Base-by-base conservation (phyloP, 2,113 vertebrate genomes). In the Gobio gobio region DNA sequence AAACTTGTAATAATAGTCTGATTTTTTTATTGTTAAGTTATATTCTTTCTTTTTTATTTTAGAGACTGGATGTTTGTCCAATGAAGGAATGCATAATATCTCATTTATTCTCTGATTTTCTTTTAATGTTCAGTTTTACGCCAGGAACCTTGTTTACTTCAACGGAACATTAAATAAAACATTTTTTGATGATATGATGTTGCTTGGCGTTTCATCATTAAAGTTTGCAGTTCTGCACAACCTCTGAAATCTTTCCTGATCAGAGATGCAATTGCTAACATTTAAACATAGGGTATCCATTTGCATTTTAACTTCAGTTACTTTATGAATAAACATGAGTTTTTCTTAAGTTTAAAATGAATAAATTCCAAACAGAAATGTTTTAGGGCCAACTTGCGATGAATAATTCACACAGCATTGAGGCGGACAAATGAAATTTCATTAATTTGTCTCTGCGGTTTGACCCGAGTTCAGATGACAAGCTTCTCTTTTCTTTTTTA, bases 41-140 rank as follows among this genome's bases (percentile, higher is more conserved):
- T 94, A 93, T 94, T 88, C 94, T 91, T 88, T 88, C 49, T 90
- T 82, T 81, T 91, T 56, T 56, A 88, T 80, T 84, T 91, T 88
- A 92, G 94, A 95, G 95, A 94, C 95, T 94, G 95, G 95, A 94
- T 95, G 91, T 92, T 90, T 92, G 93, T 95, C 95, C 94, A 93
- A 95, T 92, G 94, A 95, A 93, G 93, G 93, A 95, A 95, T 92
- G 89, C 93, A 94, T 95, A 90, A 85, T 91, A 94, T 94, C 92
- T 94, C 93, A 91, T 91, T 93, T 94, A 92, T 91, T 93, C 91
- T 94, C 87, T 88, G 49, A 90, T 92, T 93, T 92, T 91, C 87
- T 93, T 89, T 91, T 84, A 91, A 91, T 82, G 90, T 86, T 91
- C 61, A 76, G 80, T 94, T 87, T 83, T 76, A 83, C 92, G 91